Conservation (phyloP, 1,140 invertebrate genomes). For the Cydia pomonella region DNA sequence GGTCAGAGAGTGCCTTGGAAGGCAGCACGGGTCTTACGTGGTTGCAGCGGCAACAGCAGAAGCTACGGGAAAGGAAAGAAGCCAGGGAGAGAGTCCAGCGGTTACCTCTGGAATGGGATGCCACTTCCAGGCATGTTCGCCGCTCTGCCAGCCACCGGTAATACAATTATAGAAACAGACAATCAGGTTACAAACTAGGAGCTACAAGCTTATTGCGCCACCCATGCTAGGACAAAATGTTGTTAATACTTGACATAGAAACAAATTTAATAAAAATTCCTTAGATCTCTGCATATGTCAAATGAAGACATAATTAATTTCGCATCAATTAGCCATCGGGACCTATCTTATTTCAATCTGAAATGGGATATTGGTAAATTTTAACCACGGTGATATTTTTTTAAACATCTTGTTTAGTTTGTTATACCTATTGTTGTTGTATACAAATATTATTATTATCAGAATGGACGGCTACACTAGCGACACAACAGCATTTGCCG, state of each 20-base stretch:
- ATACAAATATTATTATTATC: slow-evolving; percentile 35
- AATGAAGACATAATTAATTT: too few species aligned
- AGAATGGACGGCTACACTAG: slow-evolving; percentile 87
- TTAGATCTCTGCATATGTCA: too few species aligned
- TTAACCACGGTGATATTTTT: too few species aligned
- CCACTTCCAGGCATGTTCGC: slow-evolving; percentile 69
- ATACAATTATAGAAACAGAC: neutral
- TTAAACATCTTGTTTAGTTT: neutral
- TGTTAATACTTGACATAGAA: too few species aligned
- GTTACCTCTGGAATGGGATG: slow-evolving; percentile 84
- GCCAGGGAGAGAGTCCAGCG: slow-evolving; percentile 85
- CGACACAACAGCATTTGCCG: slow-evolving; percentile 88
- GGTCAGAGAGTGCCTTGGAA: slow-evolving; percentile 63
- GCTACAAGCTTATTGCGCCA: neutral
- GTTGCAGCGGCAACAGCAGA: slow-evolving; percentile 89
- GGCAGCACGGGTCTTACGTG: slow-evolving; percentile 83
- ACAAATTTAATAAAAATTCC: too few species aligned
- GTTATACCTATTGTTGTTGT: neutral
- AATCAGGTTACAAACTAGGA: neutral
- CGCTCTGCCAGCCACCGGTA: slow-evolving; percentile 78
- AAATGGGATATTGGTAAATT: too few species aligned
- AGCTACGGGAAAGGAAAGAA: slow-evolving; percentile 85
- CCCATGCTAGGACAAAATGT: too few species aligned
- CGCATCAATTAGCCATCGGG: too few species aligned
- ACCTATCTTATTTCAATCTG: too few species aligned